Conservation (phyloP, 2,113 vertebrate species). For the Leptocoma aspasia region DNA sequence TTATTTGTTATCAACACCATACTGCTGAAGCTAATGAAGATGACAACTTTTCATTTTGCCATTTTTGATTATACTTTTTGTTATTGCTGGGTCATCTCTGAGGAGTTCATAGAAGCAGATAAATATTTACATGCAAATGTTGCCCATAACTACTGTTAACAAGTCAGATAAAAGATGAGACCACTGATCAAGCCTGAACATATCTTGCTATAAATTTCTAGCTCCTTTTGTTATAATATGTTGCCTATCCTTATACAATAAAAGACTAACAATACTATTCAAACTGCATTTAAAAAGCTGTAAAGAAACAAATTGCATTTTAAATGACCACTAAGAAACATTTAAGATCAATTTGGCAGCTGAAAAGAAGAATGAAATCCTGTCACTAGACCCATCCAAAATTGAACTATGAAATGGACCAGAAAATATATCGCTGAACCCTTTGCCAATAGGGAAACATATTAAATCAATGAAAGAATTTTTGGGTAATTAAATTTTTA, state of each 20-base stretch:
- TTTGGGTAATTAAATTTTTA: conserved; percentile 18
- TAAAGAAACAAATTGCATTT: conserved; percentile 25
- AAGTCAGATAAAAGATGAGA: background rate
- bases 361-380: conserved; percentile 13
- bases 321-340: conserved; percentile 33
- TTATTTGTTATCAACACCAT: background rate
- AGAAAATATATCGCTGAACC: background rate
- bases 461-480: conserved; percentile 8
- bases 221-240: background rate
- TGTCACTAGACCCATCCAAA: background rate
- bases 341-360: conserved; percentile 22
- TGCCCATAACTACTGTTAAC: background rate
- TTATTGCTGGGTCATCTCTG: background rate
- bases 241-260: background rate
- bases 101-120: background rate
- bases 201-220: background rate
- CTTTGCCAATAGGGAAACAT: background rate
- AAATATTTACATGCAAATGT: background rate
- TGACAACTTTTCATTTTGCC: background rate
- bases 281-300: background rate
- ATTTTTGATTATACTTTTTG: background rate
- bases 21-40: background rate
- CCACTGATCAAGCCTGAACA: background rate
- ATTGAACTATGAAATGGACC: background rate
- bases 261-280: background rate